These are phyloP conservation scores for Nilaparvata lugens DNA, from an alignment of 1,140 invertebrate genomes.

Conservation along the genomic window DNA sequence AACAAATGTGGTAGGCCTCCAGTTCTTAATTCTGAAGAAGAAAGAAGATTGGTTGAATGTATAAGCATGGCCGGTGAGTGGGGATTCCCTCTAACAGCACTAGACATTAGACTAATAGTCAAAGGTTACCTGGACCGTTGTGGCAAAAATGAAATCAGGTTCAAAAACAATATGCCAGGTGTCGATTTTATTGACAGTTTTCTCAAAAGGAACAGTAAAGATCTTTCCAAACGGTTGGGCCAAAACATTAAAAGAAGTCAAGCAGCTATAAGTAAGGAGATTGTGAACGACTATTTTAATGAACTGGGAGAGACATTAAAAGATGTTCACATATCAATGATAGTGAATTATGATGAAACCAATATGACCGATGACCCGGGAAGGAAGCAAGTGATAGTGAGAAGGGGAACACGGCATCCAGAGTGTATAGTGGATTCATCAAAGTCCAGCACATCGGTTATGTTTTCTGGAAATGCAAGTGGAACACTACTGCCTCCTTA, in stretches of 20 bases:
- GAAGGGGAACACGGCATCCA: slow-evolving; percentile 23
- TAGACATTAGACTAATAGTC: slow-evolving; percentile 8
- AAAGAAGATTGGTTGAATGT: slow-evolving; percentile 12
- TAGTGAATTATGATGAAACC: slow-evolving; percentile 38
- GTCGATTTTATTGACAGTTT: slow-evolving; percentile 11
- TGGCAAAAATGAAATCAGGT: neutral
- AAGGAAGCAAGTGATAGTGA: slow-evolving; percentile 30
- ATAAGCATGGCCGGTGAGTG: slow-evolving; percentile 4
- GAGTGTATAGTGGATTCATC: slow-evolving; percentile 14
- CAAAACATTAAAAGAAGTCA: slow-evolving; percentile 15
- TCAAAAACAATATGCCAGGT: slow-evolving; percentile 20
- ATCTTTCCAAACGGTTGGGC: slow-evolving; percentile 5
- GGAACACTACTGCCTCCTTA: slow-evolving; percentile 31
- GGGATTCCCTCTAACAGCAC: slow-evolving; percentile 11
- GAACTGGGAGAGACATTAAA: slow-evolving; percentile 27
- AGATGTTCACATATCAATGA: slow-evolving; percentile 29
- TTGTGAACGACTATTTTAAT: slow-evolving; percentile 29
- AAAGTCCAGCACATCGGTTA: slow-evolving; percentile 24
- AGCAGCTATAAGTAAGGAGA: slow-evolving; percentile 15
- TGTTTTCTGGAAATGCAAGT: slow-evolving; percentile 29
- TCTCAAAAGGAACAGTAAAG: slow-evolving; percentile 8
- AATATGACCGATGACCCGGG: slow-evolving; percentile 35
- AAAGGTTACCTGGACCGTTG: slow-evolving; percentile 12
- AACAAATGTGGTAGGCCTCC: slow-evolving; percentile 11
- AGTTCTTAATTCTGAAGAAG: slow-evolving; percentile 5